Conservation (phyloP, 2,888 invertebrate species). For the Vandiemenella viatica region DNA sequence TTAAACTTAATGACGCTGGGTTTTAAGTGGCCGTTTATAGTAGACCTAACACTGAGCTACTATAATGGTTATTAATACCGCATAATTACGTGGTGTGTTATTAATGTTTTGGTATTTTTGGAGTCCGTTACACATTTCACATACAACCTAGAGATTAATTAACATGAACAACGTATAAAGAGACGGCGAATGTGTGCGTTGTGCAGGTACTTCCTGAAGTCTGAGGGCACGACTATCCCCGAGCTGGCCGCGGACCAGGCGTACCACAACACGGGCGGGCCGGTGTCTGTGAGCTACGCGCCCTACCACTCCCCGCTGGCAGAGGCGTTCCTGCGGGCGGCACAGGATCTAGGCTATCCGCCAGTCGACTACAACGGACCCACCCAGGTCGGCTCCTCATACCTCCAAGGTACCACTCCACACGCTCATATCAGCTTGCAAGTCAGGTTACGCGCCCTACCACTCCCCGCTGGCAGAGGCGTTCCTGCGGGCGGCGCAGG, state of each 20-base stretch:
- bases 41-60: too few species aligned
- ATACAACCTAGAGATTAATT: too few species aligned
- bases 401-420: constrained; percentile 40
- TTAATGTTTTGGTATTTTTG: too few species aligned
- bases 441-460: constrained; percentile 36
- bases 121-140: too few species aligned
- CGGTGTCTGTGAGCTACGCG: constrained; percentile 38
- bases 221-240: constrained; percentile 52
- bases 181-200: too few species aligned
- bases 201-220: constrained; percentile 68
- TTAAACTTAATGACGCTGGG: too few species aligned
- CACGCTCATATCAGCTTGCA: too few species aligned
- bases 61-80: too few species aligned
- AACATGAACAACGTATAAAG: too few species aligned
- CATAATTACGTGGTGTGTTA: too few species aligned
- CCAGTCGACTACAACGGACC: constrained; percentile 45
- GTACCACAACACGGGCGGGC: constrained; percentile 40
- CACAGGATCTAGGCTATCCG: constrained; percentile 41
- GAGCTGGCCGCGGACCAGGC: constrained; percentile 28
- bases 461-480: constrained; percentile 41
- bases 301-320: constrained; percentile 40
- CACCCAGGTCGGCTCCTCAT: constrained; percentile 43
- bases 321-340: constrained; percentile 46
- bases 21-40: too few species aligned
- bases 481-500: constrained; percentile 45